Base-by-base conservation (phyloP, 2,113 vertebrate species). In the Tyto alba region DNA sequence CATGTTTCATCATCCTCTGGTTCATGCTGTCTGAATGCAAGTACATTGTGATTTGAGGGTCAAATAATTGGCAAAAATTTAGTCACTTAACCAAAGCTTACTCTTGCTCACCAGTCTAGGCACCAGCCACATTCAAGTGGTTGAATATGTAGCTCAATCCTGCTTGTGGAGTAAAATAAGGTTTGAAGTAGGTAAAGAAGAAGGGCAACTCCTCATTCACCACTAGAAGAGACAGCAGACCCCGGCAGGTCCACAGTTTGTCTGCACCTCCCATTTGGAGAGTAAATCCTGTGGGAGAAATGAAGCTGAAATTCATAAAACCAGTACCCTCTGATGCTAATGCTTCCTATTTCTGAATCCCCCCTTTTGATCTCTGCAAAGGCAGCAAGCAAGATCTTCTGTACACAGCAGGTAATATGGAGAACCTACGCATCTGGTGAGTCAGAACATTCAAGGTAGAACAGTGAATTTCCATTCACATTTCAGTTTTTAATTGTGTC, bases 401-500 rank as follows among this genome's bases (percentile, higher is more conserved):
- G 27, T 21, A 68, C 34, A 32, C 21, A 52, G 30, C 15, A 72
- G 50, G 40, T 59, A 78, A 45, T 7, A 63, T 5, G 41, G 17
- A 64, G 32, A 87, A 78, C 27, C 13, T 40, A 34, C 45, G 45
- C 40, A 34, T 50, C 14, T 40, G 32, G 16, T 69, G 69, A 95
- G 45, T 82, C 53, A 95, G 36, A 91, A 62, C 8, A 29, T 77
- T 86, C 41, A 66, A 60, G 11, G 48, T 15, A 21, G 11, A 90
- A 55, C 27, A 78, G 36, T 50, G 36, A 82, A 64, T 85, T 94
- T 81, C 40, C 30, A 78, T 71, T 93, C 73, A 78, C 25, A 57
- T 78, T 15, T 89, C 69, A 13, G 41, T 57, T 92, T 94, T 92
- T 81, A 96, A 92, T 88, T 96, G 23, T 76, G 27, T 60, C 43